Evolutionary conservation across 2,113 vertebrate genomes (phyloP).

Genomic region (Passerina amoena): DNA sequence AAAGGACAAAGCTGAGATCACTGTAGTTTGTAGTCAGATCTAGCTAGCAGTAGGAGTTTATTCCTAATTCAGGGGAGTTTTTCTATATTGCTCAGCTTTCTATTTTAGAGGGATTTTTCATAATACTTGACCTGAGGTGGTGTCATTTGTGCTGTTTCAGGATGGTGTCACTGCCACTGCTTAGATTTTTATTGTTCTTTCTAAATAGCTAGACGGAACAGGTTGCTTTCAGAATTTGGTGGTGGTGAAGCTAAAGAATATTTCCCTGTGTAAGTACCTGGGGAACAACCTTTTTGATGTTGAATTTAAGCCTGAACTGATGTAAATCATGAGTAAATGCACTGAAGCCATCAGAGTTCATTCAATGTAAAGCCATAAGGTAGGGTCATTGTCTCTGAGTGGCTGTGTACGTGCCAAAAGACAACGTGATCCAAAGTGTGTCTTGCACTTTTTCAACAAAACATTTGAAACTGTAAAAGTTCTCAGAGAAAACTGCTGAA

Average conservation of each 20-base stretch:
- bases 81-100: not conserved
- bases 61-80: not conserved
- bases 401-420: not conserved
- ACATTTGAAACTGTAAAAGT: conserved; percentile 13
- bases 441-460: not conserved
- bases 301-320: not conserved
- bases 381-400: not conserved
- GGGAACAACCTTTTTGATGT: not conserved
- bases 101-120: not conserved
- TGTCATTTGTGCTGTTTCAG: fast-evolving
- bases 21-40: not conserved
- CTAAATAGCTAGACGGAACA: not conserved
- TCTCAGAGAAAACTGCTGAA: conserved; percentile 64
- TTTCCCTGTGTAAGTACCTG: not conserved
- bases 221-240: not conserved
- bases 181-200: not conserved
- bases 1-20: not conserved
- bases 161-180: not conserved
- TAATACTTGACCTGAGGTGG: not conserved
- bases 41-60: not conserved
- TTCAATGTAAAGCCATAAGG: not conserved
- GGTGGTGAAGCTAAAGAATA: not conserved
- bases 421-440: not conserved
- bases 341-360: not conserved
- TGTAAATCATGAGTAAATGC: not conserved